phyloP scores from a whole-genome alignment of 2,113 vertebrate species.

The Oriolus oriolus region DNA sequence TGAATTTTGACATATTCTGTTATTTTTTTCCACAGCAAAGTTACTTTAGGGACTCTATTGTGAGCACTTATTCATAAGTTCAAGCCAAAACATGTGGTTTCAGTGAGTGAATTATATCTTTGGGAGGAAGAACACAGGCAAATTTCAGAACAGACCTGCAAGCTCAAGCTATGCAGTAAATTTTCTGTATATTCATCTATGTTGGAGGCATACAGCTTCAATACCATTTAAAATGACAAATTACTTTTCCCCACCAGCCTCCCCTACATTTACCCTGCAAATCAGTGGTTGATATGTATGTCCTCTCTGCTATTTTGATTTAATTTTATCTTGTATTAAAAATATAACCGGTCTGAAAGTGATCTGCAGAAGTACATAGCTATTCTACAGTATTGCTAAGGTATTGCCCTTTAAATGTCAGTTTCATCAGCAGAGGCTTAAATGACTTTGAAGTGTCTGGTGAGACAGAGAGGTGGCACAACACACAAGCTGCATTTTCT shows the following conservation, averaged over 20 bases:
- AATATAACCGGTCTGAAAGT: neutral
- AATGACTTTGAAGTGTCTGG: neutral
- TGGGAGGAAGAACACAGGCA: neutral
- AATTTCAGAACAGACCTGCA: neutral
- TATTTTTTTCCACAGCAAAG: neutral
- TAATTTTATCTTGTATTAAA: conserved; percentile 5
- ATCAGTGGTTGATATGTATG: neutral
- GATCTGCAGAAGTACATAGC: neutral
- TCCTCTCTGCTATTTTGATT: neutral
- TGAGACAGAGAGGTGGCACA: neutral
- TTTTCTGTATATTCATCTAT: neutral
- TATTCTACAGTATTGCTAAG: neutral
- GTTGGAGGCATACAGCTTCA: neutral
- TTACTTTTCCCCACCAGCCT: neutral
- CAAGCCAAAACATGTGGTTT: neutral
- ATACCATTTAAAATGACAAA: neutral
- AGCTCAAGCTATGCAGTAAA: neutral
- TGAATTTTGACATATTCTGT: neutral
- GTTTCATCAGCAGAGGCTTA: neutral
- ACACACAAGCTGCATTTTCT: neutral
- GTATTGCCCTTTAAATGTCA: neutral
- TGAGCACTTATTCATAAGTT: neutral
- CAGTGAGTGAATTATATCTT: neutral
- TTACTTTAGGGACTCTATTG: neutral
- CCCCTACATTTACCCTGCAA: neutral